phyloP scores from a whole-genome alignment of 2,113 vertebrate genomes.

The Psittacus erithacus region DNA sequence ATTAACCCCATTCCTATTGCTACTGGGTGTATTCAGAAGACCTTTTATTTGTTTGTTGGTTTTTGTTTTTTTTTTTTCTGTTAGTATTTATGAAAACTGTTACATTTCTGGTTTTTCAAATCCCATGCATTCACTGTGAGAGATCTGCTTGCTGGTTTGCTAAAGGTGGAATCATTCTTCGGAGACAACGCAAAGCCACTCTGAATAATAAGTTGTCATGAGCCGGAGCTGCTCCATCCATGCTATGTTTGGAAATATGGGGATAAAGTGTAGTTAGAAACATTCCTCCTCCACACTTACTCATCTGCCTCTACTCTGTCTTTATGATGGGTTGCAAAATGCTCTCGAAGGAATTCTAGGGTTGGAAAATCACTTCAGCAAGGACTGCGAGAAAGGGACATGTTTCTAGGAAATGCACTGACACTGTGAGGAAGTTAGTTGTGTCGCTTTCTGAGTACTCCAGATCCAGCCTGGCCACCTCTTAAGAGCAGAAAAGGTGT shows the following conservation, averaged over 20 bases:
- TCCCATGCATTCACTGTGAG: not conserved
- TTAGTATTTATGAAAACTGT: not conserved
- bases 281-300: constrained; percentile 37
- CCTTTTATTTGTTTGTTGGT: no score
- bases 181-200: not conserved
- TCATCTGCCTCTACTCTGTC: not conserved
- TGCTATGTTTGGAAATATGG: constrained; percentile 4
- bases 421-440: not conserved
- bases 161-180: not conserved
- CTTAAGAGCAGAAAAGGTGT: not conserved
- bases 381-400: not conserved
- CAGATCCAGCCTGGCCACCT: not conserved
- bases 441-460: not conserved
- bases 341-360: not conserved
- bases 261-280: constrained; percentile 11
- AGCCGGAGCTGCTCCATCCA: not conserved
- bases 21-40: not conserved
- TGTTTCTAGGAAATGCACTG: not conserved
- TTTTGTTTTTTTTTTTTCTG: not conserved
- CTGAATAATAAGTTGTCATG: not conserved
- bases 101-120: not conserved
- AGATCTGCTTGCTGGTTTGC: not conserved
- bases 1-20: not conserved
- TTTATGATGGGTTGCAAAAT: not conserved
- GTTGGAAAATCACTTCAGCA: not conserved